Base-by-base conservation (phyloP, 53 echinoderm and acorn worm species). In the Actinopyga echinites region DNA sequence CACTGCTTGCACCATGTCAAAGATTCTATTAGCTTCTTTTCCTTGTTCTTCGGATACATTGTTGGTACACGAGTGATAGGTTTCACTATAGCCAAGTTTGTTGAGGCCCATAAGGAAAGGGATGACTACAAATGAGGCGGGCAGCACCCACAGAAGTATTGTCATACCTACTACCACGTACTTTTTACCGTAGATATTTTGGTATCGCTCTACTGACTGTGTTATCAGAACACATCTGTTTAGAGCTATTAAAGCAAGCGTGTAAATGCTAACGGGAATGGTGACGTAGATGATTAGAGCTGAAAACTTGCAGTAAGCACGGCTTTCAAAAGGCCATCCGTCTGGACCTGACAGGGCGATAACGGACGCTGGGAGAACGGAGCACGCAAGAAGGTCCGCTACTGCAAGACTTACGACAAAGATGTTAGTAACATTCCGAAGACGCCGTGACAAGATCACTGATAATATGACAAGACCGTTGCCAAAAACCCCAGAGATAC, bases 191-290 rank as follows among this genome's bases (percentile, higher is more conserved):
- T 69, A 91, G 12, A 87, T 30, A 3, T 35, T 80, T 56, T 55
- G 69, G 57, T 91, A 84, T 6, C 54, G 20, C 25, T 42, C 64
- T 8, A 56, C 57, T 0, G 88, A 62, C n/a, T 84, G 63, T 0
- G 91, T 91, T 28, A 91, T 91, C 20, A 91, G 84, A 26, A 91
- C 23, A 40, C 55, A 84, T 22, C 91, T 57, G 81, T 91, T 88
- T 1, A 91, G 12, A 1, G 84, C 91, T 10, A 91, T 91, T 0
- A 87, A 82, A 21, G 90, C 83, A 19, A 90, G 58, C 21, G 80
- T 90, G 36, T 85, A 86, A 5, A 90, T 55, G 22, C 91, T 91
- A 9, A 80, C 80, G 12, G 88, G 85, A 11, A 82, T 53, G 57
- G 85, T 84, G 38, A 82, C 24, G 64, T 80, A 80, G 10, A 88